Base-by-base conservation (phyloP, 37 sponge, comb jelly and placozoan species). In the Beroe ovata region DNA sequence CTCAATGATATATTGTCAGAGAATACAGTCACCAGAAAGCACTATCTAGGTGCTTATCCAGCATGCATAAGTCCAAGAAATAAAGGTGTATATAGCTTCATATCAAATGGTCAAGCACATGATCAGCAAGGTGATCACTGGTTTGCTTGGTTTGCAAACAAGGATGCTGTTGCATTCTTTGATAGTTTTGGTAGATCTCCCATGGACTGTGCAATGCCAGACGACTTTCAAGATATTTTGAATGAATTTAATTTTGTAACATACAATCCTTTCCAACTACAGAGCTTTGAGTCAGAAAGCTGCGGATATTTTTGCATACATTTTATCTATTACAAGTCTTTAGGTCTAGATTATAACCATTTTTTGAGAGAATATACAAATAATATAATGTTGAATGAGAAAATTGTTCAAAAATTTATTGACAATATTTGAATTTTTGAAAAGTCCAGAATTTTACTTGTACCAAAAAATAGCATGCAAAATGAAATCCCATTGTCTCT, bases 241-340 rank as follows among this genome's bases (percentile, higher is more conserved):
- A 61, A 61, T 3, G 21, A 61, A 3, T 61, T 61, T 61, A 61
- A 61, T 16, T 20, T 61, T 61, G n/a, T 61, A 26, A 20, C 26
- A 20, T 61, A 61, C 63, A 61, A 4, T 26, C 22, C 22, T 6
- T 61, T 26, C 28, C 22, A 25, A 16, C 3, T 61, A 26, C 63
- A 61, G 21, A 25, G 63, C n/a, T 61, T 16, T 16, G 21, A 61
- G 8, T 26, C 26, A 6, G 28, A 61, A 16, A 25, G 26, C 6
- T 61, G 63, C 21, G 63, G 63, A 26, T 16, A 61, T 6, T 61
- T 61, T 61, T 61, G 63, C n/a, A 16, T 61, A 26, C 63, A 61
- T 61, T 61, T 61, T 61, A 61, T 61, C n/a, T 61, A 61, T 61
- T 20, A 22, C 26, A 26, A 26, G 28, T 26, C 26, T 20, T 16